These are phyloP conservation scores for Microtus oregoni DNA, from an alignment of 2,113 vertebrate species.

Conservation along the genomic window DNA sequence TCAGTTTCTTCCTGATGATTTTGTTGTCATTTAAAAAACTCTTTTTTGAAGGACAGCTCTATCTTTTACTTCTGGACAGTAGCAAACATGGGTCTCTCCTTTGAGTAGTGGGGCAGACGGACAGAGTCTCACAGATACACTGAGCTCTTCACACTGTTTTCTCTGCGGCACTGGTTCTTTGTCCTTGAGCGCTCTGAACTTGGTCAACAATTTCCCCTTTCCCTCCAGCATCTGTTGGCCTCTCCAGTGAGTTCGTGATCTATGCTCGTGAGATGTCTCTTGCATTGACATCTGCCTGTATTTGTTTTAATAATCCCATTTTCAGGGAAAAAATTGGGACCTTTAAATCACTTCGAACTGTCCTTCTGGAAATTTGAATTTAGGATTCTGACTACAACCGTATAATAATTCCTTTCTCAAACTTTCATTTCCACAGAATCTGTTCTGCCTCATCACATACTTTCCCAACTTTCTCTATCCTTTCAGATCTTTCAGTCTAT, in stretches of 20 bases:
- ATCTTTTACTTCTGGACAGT: neutral
- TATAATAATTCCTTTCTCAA: conserved; percentile 18
- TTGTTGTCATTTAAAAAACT: neutral
- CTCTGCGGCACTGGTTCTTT: neutral
- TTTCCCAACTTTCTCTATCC: conserved; percentile 7
- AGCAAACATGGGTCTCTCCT: neutral
- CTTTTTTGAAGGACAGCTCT: neutral
- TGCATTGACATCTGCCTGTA: neutral
- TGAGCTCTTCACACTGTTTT: neutral
- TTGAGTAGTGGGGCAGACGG: neutral
- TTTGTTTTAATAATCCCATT: neutral
- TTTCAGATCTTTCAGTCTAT: neutral
- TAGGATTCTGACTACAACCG: neutral
- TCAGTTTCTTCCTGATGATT: neutral
- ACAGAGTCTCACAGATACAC: neutral
- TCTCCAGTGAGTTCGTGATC: too few species aligned
- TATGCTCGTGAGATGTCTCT: too few species aligned
- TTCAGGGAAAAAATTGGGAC: neutral
- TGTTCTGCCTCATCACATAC: neutral
- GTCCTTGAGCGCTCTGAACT: neutral
- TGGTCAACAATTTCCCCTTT: neutral
- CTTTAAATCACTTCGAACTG: conserved; percentile 3
- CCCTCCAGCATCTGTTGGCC: neutral
- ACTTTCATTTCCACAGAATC: conserved; percentile 6
- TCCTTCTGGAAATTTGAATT: neutral